These are phyloP conservation scores for Idaea aversata DNA, from an alignment of 2,888 invertebrate genomes.

Conservation along the genomic window DNA sequence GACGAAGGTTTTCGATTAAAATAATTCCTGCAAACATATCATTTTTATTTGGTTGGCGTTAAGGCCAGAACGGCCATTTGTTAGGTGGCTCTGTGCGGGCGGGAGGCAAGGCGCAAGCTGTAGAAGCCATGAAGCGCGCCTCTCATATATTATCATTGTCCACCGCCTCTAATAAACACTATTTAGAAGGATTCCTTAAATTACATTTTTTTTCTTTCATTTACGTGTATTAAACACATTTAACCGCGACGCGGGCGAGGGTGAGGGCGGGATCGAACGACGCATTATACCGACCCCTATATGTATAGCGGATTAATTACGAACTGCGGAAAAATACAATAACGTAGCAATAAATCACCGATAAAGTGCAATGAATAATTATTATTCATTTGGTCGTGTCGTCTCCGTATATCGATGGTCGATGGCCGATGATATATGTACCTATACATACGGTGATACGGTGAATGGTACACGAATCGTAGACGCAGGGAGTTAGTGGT, in stretches of 20 bases:
- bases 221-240: too few species aligned
- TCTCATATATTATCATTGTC: too few species aligned
- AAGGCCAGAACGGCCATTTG: conserved; percentile 41
- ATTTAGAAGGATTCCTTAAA: too few species aligned
- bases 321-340: conserved; percentile 58
- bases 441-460: too few species aligned
- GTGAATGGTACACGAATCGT: too few species aligned
- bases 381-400: conserved; percentile 53
- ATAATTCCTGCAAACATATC: conserved; percentile 45
- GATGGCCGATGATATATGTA: neutral
- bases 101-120: too few species aligned
- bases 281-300: neutral
- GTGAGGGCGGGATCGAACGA: too few species aligned
- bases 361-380: conserved; percentile 62
- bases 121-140: too few species aligned
- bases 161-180: too few species aligned
- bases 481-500: neutral
- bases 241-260: too few species aligned
- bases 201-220: too few species aligned
- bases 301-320: conserved; percentile 46
- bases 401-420: conserved; percentile 40
- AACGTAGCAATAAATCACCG: conserved; percentile 59
- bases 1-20: conserved; percentile 39
- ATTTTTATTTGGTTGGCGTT: conserved; percentile 52
- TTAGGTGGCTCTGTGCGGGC: conserved; percentile 44